phyloP scores from a whole-genome alignment of 2,113 vertebrate species.

The Microcebus jonahi region DNA sequence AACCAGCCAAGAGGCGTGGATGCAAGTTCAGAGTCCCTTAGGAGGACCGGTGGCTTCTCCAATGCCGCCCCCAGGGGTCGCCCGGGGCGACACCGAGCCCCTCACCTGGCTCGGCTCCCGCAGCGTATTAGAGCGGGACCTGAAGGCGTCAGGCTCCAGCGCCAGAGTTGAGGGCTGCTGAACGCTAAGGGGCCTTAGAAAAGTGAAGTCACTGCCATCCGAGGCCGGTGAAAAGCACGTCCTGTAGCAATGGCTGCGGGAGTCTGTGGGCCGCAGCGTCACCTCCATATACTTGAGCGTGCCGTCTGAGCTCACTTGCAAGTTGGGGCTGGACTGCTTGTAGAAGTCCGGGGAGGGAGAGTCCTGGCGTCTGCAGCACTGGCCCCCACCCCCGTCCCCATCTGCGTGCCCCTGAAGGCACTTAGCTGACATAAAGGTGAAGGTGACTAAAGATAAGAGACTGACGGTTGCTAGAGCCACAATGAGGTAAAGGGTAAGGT shows the following conservation, averaged over 20 bases:
- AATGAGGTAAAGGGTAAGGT: constrained; percentile 91
- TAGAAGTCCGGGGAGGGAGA: constrained; percentile 85
- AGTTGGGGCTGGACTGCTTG: constrained; percentile 90
- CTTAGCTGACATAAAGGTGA: constrained; percentile 84
- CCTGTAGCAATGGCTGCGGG: constrained; percentile 90
- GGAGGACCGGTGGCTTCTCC: not conserved
- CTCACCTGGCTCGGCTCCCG: constrained; percentile 87
- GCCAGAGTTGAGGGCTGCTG: constrained; percentile 81
- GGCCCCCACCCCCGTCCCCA: constrained; percentile 72
- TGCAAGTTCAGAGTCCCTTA: not conserved
- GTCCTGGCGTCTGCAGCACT: constrained; percentile 86
- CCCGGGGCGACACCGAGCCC: not conserved
- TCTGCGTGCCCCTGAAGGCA: constrained; percentile 81
- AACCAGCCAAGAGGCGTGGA: not conserved
- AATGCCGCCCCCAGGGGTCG: not conserved
- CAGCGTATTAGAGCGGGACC: constrained; percentile 78
- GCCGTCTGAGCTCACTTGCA: constrained; percentile 92
- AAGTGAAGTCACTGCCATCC: constrained; percentile 91
- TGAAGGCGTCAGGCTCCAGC: constrained; percentile 75
- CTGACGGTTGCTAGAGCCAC: constrained; percentile 87
- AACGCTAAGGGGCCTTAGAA: constrained; percentile 87
- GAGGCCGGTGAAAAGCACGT: constrained; percentile 90
- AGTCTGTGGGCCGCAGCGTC: constrained; percentile 89
- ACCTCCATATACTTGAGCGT: constrained; percentile 95
- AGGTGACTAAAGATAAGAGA: constrained; percentile 83